A percentile compares a stretch with the other conserved stretches of the same genome.
phyloP scores from a whole-genome alignment of 2,888 invertebrate species.

The Stenolophus ochropezus region DNA sequence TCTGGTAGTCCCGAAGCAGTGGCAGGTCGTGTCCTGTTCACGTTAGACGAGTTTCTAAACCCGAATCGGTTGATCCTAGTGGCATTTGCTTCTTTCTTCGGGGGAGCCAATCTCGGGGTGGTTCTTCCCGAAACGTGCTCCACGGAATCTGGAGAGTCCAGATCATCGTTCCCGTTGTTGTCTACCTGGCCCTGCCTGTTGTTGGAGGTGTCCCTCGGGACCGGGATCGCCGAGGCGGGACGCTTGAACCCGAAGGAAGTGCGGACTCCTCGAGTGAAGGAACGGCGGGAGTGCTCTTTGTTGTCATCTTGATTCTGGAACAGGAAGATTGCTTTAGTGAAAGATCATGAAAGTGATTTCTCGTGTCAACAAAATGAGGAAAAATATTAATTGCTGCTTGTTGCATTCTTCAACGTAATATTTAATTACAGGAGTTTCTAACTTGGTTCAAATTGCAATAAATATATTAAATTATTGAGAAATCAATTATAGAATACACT shows the following conservation, averaged over 20 bases:
- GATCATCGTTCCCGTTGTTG: conserved; percentile 67
- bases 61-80: conserved; percentile 84
- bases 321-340: conserved; percentile 10
- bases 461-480: not conserved
- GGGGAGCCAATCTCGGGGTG: conserved; percentile 79
- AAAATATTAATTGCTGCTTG: conserved; percentile 4
- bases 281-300: conserved; percentile 77
- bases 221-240: conserved; percentile 76
- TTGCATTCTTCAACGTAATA: not conserved
- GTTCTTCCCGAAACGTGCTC: conserved; percentile 79
- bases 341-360: conserved; percentile 1
- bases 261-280: conserved; percentile 81
- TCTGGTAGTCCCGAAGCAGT: conserved; percentile 66
- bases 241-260: conserved; percentile 90
- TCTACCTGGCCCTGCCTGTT: conserved; percentile 70
- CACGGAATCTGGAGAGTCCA: conserved; percentile 69
- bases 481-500: not conserved
- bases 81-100: conserved; percentile 80
- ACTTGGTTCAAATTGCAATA: not conserved
- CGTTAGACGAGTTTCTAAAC: conserved; percentile 78
- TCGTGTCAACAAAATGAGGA: not conserved
- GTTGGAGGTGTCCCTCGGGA: conserved; percentile 64
- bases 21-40: conserved; percentile 81
- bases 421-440: not conserved
- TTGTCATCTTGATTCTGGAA: conserved; percentile 79